Percentiles rank a stretch among this genome's conserved stretches.
phyloP scores from a whole-genome alignment of 1,140 invertebrate species.

The Drosophila ironensis region DNA sequence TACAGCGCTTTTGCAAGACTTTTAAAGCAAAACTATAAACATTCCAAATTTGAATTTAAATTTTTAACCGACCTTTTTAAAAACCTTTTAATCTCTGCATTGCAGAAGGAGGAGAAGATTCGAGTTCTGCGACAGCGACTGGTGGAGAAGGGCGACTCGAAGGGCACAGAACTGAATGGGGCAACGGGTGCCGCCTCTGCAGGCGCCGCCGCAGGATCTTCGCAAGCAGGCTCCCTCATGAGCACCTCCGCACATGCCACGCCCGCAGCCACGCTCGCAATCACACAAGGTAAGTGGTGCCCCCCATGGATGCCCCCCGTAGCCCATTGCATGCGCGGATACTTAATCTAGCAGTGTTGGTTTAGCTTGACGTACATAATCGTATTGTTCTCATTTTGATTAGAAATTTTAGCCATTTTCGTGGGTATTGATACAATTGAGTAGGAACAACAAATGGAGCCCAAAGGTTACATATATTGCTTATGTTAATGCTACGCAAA shows the following conservation, averaged over 20 bases:
- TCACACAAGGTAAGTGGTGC: conserved; percentile 83
- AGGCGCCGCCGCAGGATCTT: conserved; percentile 43
- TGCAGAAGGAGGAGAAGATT: conserved; percentile 95
- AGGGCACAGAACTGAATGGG: conserved; percentile 82
- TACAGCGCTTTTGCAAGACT: too few species aligned
- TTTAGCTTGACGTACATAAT: conserved; percentile 22
- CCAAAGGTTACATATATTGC: conserved; percentile 48
- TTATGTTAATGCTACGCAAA: conserved; percentile 1
- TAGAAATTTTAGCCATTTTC: conserved; percentile 78
- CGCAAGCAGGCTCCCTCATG: conserved; percentile 54
- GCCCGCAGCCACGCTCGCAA: conserved; percentile 76
- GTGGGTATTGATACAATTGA: conserved; percentile 76
- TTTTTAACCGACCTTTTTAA: too few species aligned
- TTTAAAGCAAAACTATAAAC: too few species aligned
- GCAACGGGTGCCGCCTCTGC: conserved; percentile 75
- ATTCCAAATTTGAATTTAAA: neutral
- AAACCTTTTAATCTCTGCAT: neutral
- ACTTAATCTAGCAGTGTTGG: conserved; percentile 15
- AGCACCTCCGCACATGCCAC: conserved; percentile 66
- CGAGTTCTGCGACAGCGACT: conserved; percentile 89
- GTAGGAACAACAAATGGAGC: conserved; percentile 42
- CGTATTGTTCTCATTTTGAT: conserved; percentile 44
- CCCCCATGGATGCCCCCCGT: neutral
- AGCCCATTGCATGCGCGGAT: conserved; percentile 16
- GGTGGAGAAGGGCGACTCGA: conserved; percentile 86